Conservation (phyloP, 1,140 invertebrate genomes). For the Drosophila suzukii region DNA sequence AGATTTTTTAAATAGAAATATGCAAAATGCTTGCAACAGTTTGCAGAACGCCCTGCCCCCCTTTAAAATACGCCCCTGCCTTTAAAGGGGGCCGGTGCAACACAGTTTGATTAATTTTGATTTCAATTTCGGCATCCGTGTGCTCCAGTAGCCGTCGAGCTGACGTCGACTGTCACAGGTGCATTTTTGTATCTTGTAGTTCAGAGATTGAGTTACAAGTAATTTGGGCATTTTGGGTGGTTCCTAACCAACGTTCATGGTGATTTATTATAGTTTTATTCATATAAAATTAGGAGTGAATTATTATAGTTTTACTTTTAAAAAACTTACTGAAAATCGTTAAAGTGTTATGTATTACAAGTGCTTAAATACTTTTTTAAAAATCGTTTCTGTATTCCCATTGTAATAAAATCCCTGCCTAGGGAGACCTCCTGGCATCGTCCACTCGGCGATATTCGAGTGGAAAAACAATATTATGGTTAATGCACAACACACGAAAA, state of each 20-base stretch:
- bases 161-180: constrained; percentile 65
- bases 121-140: constrained; percentile 66
- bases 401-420: neutral
- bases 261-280: constrained; percentile 16
- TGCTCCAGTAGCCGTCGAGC: constrained; percentile 56
- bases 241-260: neutral
- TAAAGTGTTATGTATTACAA: too few relatives aligned
- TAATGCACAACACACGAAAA: constrained; percentile 31
- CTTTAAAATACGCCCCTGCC: neutral
- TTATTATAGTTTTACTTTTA: too few relatives aligned
- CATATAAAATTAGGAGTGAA: neutral
- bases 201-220: constrained; percentile 35
- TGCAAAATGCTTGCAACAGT: constrained; percentile 60
- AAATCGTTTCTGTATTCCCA: neutral
- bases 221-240: constrained; percentile 25
- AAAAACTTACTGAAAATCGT: too few relatives aligned
- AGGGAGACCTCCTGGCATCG: neutral
- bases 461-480: constrained; percentile 28
- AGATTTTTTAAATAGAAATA: constrained; percentile 56
- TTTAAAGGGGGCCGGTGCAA: constrained; percentile 30
- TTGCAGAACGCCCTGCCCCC: constrained; percentile 11
- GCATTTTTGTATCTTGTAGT: constrained; percentile 49
- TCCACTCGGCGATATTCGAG: constrained; percentile 6
- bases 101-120: constrained; percentile 75
- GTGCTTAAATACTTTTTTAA: too few relatives aligned